phyloP scores from a whole-genome alignment of 2,888 invertebrate genomes.

The Eupithecia inturbata region DNA sequence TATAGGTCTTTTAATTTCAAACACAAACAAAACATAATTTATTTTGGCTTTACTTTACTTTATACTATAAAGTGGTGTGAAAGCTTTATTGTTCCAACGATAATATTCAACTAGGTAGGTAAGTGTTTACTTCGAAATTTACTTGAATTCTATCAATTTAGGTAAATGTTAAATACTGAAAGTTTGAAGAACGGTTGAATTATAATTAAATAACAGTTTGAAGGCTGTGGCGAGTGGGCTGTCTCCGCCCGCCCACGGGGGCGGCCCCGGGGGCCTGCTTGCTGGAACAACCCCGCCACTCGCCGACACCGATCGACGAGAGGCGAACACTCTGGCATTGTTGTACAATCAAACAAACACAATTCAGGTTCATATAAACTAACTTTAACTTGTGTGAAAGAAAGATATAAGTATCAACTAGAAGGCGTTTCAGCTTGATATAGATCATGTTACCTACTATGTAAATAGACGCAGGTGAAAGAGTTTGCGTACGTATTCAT shows the following conservation, averaged over 20 bases:
- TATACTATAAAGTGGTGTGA: not conserved
- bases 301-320: slow-evolving; percentile 7
- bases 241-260: not conserved
- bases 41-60: not conserved
- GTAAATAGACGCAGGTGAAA: not conserved
- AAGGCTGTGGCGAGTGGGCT: slow-evolving; percentile 15
- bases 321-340: not conserved
- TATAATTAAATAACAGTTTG: slow-evolving; percentile 8
- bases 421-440: not conserved
- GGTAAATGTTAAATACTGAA: not conserved
- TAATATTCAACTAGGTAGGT: not conserved
- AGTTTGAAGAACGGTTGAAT: slow-evolving; percentile 1
- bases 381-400: not conserved
- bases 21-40: too few species aligned
- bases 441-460: not conserved
- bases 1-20: too few species aligned
- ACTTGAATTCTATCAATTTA: not conserved
- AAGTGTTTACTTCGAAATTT: not conserved
- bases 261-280: slow-evolving; percentile 33
- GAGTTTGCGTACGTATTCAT: not conserved
- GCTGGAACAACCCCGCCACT: slow-evolving; percentile 31
- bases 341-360: slow-evolving; percentile 3
- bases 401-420: not conserved
- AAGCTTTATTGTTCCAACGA: not conserved
- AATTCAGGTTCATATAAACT: not conserved